phyloP scores from a whole-genome alignment of 2,113 vertebrate genomes.

The Eurystomus gularis region DNA sequence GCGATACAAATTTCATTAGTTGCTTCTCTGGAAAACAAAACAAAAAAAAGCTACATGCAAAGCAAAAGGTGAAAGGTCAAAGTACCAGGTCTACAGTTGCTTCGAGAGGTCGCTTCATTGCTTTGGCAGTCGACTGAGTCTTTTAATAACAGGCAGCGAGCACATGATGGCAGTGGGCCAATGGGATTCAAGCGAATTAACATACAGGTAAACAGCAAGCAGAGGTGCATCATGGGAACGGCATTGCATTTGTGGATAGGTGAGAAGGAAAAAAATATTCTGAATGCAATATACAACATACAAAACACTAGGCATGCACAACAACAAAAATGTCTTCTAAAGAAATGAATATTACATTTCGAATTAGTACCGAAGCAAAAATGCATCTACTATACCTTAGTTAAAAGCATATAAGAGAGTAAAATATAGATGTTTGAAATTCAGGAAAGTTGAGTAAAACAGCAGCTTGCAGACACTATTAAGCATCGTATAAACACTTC shows the following conservation, averaged over 20 bases:
- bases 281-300: slow-evolving; percentile 99
- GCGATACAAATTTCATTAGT: slow-evolving; percentile 89
- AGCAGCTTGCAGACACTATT: slow-evolving; percentile 84
- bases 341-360: slow-evolving; percentile 90
- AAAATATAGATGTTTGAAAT: slow-evolving; percentile 88
- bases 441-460: slow-evolving; percentile 85
- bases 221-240: slow-evolving; percentile 99
- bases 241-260: slow-evolving; percentile 99
- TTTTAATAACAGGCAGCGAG: slow-evolving; percentile 99
- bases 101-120: slow-evolving; percentile 99
- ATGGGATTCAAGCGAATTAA: slow-evolving; percentile 99
- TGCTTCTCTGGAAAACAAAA: slow-evolving; percentile 85
- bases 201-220: slow-evolving; percentile 99
- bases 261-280: slow-evolving; percentile 99
- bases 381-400: slow-evolving; percentile 89
- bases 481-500: slow-evolving; percentile 82
- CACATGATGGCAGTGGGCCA: slow-evolving; percentile 99
- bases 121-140: slow-evolving; percentile 99
- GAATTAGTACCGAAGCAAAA: slow-evolving; percentile 95
- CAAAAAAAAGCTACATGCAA: slow-evolving; percentile 94
- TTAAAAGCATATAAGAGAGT: slow-evolving; percentile 90
- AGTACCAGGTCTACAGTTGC: slow-evolving; percentile 99
- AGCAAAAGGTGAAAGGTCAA: slow-evolving; percentile 99
- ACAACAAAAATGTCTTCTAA: slow-evolving; percentile 96
- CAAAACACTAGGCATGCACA: slow-evolving; percentile 99